These are phyloP conservation scores for Tragelaphus imberbis DNA, from an alignment of 2,113 vertebrate species.

Conservation along the genomic window DNA sequence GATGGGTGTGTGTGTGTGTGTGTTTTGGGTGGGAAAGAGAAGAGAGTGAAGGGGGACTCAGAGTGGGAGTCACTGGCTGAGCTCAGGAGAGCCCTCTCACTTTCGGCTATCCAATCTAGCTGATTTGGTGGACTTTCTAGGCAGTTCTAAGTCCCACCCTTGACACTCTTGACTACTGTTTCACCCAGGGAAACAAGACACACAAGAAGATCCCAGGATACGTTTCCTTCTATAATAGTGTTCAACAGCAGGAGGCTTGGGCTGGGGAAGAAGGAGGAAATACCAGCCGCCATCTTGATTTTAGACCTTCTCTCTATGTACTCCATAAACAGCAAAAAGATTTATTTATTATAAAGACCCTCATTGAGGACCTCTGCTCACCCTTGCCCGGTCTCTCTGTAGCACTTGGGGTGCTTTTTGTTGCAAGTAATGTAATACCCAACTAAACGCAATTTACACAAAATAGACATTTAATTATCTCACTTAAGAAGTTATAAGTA, in stretches of 20 bases:
- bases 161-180: background rate
- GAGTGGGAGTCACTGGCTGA: background rate
- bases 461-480: constrained; percentile 52
- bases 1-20: background rate
- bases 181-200: background rate
- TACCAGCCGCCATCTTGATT: background rate
- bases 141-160: background rate
- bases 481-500: background rate
- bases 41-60: background rate
- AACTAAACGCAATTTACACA: background rate
- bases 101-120: background rate
- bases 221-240: background rate
- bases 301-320: background rate
- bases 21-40: background rate
- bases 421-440: background rate
- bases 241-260: background rate
- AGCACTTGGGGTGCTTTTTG: background rate
- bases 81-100: background rate
- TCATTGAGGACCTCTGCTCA: background rate
- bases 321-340: background rate
- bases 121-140: background rate
- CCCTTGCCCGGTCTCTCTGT: background rate
- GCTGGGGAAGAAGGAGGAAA: background rate
- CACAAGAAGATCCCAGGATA: background rate
- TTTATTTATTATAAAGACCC: background rate